phyloP scores from a whole-genome alignment of 2,797 vertebrate genomes.

The Odontamblyopus lacepedii region DNA sequence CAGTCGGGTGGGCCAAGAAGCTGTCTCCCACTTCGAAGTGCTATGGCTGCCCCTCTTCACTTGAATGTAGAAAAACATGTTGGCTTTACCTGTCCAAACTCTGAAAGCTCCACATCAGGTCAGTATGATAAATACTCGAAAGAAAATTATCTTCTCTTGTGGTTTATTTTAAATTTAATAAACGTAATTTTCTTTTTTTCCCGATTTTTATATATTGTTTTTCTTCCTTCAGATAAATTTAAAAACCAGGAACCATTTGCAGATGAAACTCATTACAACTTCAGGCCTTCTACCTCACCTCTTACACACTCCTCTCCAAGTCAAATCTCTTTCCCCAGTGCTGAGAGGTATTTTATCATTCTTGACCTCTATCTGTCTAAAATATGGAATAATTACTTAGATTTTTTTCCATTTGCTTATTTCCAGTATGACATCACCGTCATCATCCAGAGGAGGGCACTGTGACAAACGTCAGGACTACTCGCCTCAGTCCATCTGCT shows the following conservation, averaged over 20 bases:
- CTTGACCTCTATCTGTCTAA: background rate
- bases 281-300: slow-evolving; percentile 91
- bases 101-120: slow-evolving; percentile 63
- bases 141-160: background rate
- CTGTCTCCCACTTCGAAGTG: slow-evolving; percentile 18
- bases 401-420: background rate
- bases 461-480: slow-evolving; percentile 59
- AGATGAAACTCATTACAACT: slow-evolving; percentile 80
- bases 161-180: background rate
- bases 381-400: background rate
- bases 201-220: background rate
- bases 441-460: slow-evolving; percentile 32
- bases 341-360: slow-evolving; percentile 62
- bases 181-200: background rate
- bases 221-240: slow-evolving; percentile 34
- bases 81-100: slow-evolving; percentile 54
- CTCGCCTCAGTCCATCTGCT: slow-evolving; percentile 74
- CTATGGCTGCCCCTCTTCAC: slow-evolving; percentile 16
- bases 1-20: slow-evolving; percentile 25
- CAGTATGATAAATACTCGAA: slow-evolving; percentile 36
- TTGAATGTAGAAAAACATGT: slow-evolving; percentile 57
- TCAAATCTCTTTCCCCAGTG: slow-evolving; percentile 79
- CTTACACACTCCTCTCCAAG: slow-evolving; percentile 96
- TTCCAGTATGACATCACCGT: slow-evolving; percentile 65
- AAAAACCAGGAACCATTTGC: slow-evolving; percentile 50